These are phyloP conservation scores for Drosophila burlai DNA, from an alignment of 1,140 invertebrate genomes.

Conservation along the genomic window DNA sequence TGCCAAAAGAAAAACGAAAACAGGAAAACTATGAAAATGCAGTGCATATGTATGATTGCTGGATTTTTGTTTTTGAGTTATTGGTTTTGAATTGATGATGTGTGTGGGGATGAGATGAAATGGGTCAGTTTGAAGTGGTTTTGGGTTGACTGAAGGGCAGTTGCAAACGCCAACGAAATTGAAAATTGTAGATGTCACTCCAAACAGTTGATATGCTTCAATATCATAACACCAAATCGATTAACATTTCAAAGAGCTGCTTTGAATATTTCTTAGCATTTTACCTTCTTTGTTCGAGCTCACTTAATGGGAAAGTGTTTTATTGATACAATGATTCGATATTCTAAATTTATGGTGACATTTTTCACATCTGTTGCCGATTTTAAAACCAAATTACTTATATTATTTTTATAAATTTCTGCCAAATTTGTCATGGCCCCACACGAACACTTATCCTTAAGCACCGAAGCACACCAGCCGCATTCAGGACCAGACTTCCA, in stretches of 20 bases:
- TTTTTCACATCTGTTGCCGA: not conserved
- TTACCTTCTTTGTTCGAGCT: not conserved
- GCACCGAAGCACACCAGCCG: not conserved
- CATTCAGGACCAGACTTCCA: slow-evolving; percentile 7
- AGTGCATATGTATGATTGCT: slow-evolving; percentile 66
- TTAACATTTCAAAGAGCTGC: slow-evolving; percentile 1
- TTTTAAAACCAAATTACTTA: not conserved
- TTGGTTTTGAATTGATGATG: slow-evolving; percentile 79
- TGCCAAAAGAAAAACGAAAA: slow-evolving; percentile 20
- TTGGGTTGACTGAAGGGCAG: not conserved
- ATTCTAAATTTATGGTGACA: not conserved
- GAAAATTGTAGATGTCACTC: slow-evolving; percentile 15
- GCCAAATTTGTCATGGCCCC: slow-evolving; percentile 17
- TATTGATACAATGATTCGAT: too few species aligned
- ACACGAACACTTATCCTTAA: slow-evolving; percentile 4
- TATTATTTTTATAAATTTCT: slow-evolving; percentile 11
- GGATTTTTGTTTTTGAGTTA: slow-evolving; percentile 76
- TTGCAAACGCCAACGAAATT: slow-evolving; percentile 8
- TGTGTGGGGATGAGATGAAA: slow-evolving; percentile 34
- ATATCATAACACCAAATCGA: not conserved
- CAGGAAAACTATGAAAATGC: slow-evolving; percentile 43
- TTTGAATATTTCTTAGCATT: not conserved
- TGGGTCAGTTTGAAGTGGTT: slow-evolving; percentile 11
- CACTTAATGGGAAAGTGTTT: not conserved
- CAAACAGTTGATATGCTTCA: not conserved